Evolutionary conservation across 2,113 vertebrate genomes (phyloP).

Genomic region (Columbina picui): DNA sequence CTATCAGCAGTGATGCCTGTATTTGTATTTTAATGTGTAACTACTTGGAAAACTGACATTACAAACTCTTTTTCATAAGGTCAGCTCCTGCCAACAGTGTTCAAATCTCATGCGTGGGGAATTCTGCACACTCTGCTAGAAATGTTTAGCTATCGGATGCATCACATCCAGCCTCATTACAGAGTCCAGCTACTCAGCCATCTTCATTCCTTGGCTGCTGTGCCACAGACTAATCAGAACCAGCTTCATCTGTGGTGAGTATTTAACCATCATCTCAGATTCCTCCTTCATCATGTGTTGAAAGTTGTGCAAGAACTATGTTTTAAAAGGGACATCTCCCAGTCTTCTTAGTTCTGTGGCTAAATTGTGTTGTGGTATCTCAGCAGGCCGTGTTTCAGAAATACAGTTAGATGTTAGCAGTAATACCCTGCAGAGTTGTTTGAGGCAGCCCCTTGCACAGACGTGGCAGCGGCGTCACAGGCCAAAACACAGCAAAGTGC

Average conservation of each 20-base stretch:
- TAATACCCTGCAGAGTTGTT: neutral
- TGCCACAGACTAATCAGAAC: constrained; percentile 97
- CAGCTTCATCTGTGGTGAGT: constrained; percentile 96
- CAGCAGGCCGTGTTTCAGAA: neutral
- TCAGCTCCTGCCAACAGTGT: constrained; percentile 95
- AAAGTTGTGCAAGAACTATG: neutral
- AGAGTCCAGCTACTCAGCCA: constrained; percentile 95
- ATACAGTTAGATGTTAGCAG: neutral
- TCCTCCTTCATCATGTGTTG: neutral
- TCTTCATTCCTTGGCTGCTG: constrained; percentile 94
- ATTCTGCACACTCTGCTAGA: constrained; percentile 96
- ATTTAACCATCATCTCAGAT: neutral
- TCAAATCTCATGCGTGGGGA: constrained; percentile 96
- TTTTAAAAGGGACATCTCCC: neutral
- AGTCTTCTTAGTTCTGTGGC: neutral
- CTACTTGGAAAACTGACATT: neutral
- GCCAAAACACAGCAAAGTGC: too few species aligned
- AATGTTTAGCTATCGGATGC: constrained; percentile 99
- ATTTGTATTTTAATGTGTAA: neutral
- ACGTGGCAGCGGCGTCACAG: too few species aligned
- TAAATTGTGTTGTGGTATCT: neutral
- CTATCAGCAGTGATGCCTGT: neutral
- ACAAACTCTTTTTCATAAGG: constrained; percentile 72
- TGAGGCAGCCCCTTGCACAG: too few species aligned
- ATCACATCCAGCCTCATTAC: constrained; percentile 98